Base-by-base conservation (phyloP, 2,113 vertebrate species). In the Lethenteron reissneri region DNA sequence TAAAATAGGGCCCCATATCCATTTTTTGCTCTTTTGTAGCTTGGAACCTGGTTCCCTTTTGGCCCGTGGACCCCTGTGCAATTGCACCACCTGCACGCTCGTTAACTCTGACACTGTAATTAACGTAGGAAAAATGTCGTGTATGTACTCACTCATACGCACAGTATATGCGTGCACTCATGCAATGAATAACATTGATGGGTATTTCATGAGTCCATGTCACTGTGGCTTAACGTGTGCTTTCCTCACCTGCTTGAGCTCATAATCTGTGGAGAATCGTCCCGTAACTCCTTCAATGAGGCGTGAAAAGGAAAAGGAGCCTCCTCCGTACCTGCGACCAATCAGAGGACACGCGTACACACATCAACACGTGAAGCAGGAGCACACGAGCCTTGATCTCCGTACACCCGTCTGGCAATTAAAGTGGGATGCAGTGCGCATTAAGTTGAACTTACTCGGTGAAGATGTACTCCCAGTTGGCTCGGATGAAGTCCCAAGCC, bases 261-360 rank as follows among this genome's bases (percentile, higher is more conserved):
- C 87, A 41, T 80, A 84, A 3, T 87, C 78, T 0, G 82, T 72
- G 57, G 84, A 81, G 71, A 95, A 95, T 4, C 84, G 78, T 71
- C 71, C 74, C 1, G 83, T 87, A 72, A 88, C 79, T 0, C 73
- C 59, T 1, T 3, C n/a, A 72, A 92, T 84, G 71, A 95, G 76
- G 56, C 58, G 70, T 25, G 86, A 73, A 77, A 97, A 90, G 70
- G 86, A 85, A 80, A 95, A 95, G 1, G 90, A 95, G 56, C 88
- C 86, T 0, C 84, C 84, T 0, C 94, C 94, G 0, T 84, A 94
- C 70, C 90, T 92, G 81, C 41, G 41, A 41, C 41, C 41, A 41
- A 41, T 76, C 74, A 8, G 57, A 11, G 69, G 75, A 76, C 21
- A 76, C 17, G 72, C 2, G 11, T 60, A 57, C 17, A 21, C 19